Conservation (phyloP, 1,140 invertebrate genomes). For the Atta colombica region DNA sequence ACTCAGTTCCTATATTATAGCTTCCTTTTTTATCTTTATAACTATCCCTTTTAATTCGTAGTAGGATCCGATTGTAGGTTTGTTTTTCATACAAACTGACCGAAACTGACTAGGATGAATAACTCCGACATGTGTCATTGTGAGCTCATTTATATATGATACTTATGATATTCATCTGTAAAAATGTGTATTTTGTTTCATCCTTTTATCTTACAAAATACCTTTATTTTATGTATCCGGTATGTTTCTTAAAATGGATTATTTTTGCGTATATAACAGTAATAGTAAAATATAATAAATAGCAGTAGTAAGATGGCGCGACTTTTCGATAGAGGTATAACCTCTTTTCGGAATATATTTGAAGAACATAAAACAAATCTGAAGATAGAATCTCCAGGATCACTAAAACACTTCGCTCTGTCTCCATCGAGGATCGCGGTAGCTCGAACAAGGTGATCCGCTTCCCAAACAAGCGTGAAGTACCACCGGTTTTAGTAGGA, state of each 20-base stretch:
- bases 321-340: neutral
- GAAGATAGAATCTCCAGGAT: slow-evolving; percentile 47
- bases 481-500: slow-evolving; percentile 71
- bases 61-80: neutral
- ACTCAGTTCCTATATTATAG: neutral
- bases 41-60: neutral
- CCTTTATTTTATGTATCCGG: neutral
- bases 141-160: neutral
- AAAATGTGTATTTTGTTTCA: neutral
- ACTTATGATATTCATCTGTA: neutral
- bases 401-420: slow-evolving; percentile 45
- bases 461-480: slow-evolving; percentile 79
- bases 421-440: slow-evolving; percentile 59
- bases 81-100: slow-evolving; percentile 14
- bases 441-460: slow-evolving; percentile 76
- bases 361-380: slow-evolving; percentile 69
- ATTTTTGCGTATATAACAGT: neutral
- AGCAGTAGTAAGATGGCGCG: neutral
- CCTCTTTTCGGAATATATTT: neutral
- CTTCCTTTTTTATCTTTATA: slow-evolving; percentile 20
- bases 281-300: neutral
- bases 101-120: slow-evolving; percentile 12
- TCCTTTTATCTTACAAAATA: neutral
- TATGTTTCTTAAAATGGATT: neutral
- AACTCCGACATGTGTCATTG: neutral